Evolutionary conservation across 2,888 invertebrate genomes (phyloP), one percentile per base, ranked within the genome.

Genomic region (Siphonodentalium dalli): DNA sequence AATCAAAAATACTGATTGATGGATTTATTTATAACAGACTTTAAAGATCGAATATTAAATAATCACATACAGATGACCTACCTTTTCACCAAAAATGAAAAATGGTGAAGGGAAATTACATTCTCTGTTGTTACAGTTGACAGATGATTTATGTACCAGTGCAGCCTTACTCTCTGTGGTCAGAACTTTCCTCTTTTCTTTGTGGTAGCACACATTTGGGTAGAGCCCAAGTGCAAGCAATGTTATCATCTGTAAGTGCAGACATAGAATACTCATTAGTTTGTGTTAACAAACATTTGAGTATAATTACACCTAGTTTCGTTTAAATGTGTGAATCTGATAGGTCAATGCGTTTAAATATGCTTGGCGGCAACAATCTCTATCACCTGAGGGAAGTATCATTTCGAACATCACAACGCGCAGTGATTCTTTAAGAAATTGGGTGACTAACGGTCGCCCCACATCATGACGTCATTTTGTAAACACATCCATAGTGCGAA

Each of bases 71-170:
- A 44, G 11, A 26, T 13, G 15, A 31, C 42, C 58, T 72, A 87
- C 87, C 85, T 99, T 99, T 84, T 99, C 98, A 0, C 97, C 96
- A 81, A 98, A 99, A 51, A 99, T 92, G 79, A 99, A 96, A 80
- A 96, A 90, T 0, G 98, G 98, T 62, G 91, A 95, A 0, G 92
- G 90, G 76, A 97, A 97, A 62, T 86, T 87, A 54, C 90, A 88
- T 43, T 91, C 91, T 44, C 87, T 84, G 65, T 80, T 80, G 59
- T 64, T 71, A 58, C 82, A 82, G 84, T 97, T 96, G 3, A 98
- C 95, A 0, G 97, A 98, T 0, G 94, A 93, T 83, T 97, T 98
- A 84, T 97, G 95, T 58, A 99, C 90, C 2, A 99, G 84, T 0
- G 98, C 98, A 0, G 91, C 88, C 78, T 93, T 95, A 49, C 93